Evolutionary conservation across 2,797 vertebrate species (phyloP).

Genomic region (Simalia tracyae): DNA sequence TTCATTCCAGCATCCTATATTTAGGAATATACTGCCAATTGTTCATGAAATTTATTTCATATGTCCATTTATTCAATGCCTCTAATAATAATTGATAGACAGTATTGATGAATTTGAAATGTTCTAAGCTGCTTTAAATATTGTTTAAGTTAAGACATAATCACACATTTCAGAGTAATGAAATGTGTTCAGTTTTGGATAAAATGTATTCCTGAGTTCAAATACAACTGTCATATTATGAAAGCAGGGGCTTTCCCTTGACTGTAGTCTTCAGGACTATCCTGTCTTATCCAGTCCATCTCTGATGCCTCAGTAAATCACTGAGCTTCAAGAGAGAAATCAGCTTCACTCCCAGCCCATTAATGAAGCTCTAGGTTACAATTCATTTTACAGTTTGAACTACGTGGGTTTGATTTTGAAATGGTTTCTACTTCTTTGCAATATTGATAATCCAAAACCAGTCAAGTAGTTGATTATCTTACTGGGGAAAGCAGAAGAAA

Average conservation of each 20-base stretch:
- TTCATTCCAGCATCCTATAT: background rate
- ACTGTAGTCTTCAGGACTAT: background rate
- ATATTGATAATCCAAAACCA: slow-evolving; percentile 31
- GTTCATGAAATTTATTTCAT: background rate
- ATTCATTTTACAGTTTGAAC: slow-evolving; percentile 10
- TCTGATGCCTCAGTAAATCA: background rate
- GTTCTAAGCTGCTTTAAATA: background rate
- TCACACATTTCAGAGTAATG: background rate
- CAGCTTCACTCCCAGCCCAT: background rate
- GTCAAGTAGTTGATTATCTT: slow-evolving; percentile 43
- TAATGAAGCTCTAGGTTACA: background rate
- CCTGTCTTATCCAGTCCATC: background rate
- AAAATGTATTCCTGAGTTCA: background rate
- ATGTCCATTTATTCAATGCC: background rate
- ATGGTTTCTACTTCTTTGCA: background rate
- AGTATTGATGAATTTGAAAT: background rate
- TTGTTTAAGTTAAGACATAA: background rate
- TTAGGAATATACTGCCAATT: background rate
- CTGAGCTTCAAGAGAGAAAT: background rate
- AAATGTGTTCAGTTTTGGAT: background rate
- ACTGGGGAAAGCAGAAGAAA: slow-evolving; percentile 21
- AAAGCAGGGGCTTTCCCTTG: background rate
- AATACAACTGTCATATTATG: background rate
- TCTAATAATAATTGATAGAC: background rate
- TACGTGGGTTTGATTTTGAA: slow-evolving; percentile 8